Evolutionary conservation across 1,140 invertebrate genomes (phyloP), one percentile per base, ranked within the genome.

Genomic region (Nebria ingens): DNA sequence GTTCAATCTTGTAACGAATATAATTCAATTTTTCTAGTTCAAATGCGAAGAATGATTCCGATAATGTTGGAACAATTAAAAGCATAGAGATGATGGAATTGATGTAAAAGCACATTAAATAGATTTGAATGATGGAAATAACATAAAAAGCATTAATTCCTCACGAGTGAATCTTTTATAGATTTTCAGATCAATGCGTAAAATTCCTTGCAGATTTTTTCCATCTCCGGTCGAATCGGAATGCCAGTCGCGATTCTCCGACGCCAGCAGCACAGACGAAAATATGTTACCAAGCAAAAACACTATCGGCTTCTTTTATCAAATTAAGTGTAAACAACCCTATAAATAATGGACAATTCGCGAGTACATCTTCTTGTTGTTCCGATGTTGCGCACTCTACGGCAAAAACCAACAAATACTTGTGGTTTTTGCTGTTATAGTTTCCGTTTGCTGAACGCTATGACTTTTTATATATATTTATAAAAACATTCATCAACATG

Each of bases 281-380:
- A 45, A 45, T 45, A 45, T 45, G 40, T 45, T 45, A 4, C 6
- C 15, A 45, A 45, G 40, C 40, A 45, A 45, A 45, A 45, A 45
- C 40, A 45, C 40, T 45, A 45, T 45, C 40, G 40, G 40, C 40
- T 45, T 17, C 40, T 45, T 45, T 45, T 45, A 45, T 45, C 40
- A 45, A 45, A 45, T 45, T 45, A 45, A 45, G 9, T 45, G 40
- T 45, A 45, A 45, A 45, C 40, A 45, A 45, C 40, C 9, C 40
- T 17, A 45, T 45, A 45, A 45, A 45, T 45, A 45, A 45, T 17
- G 40, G 40, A 17, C 40, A 45, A 45, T 45, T 4, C 40, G 17
- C 40, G 40, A 45, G 40, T 45, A 45, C 40, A 9, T 45, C 40
- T 45, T 45, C 17, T 45, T 45, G 17, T 17, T 4, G 17, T 45